Percentiles rank a stretch among this genome's conserved stretches.
phyloP scores from a whole-genome alignment of 2,113 vertebrate species.

The Synodontis membranacea region DNA sequence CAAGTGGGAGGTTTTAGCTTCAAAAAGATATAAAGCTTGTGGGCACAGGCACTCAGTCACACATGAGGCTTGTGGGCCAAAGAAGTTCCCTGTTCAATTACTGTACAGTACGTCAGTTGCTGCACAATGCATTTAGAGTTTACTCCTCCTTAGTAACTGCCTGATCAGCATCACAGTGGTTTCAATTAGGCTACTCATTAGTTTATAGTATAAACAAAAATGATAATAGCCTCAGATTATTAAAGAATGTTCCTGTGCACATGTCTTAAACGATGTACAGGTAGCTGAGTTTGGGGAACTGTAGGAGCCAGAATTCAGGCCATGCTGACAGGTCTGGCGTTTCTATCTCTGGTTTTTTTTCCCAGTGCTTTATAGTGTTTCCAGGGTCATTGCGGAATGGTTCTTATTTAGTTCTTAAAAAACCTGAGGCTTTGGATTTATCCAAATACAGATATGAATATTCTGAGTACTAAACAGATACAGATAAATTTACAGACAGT shows the following conservation, averaged over 20 bases:
- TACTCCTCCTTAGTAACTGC: not conserved
- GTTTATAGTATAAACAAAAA: not conserved
- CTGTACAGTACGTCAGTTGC: not conserved
- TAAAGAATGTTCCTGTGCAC: not conserved
- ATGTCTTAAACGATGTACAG: too few species aligned
- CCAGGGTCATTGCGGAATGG: too few species aligned
- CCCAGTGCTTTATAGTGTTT: too few species aligned
- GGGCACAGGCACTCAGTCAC: not conserved
- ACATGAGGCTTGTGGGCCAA: too few species aligned
- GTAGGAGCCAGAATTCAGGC: not conserved
- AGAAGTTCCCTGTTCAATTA: too few species aligned
- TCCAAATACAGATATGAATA: not conserved
- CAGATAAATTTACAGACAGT: not conserved
- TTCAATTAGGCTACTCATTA: not conserved
- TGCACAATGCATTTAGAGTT: not conserved
- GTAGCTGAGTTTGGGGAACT: not conserved
- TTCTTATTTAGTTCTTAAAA: too few species aligned
- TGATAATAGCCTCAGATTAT: not conserved
- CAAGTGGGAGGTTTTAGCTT: not conserved
- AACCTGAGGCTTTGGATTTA: too few species aligned
- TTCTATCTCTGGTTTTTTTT: too few species aligned
- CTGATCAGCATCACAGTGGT: not conserved
- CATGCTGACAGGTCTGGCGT: too few species aligned
- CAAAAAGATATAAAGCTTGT: too few species aligned
- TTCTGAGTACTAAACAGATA: not conserved